These are phyloP conservation scores for Eupelmus urozonus DNA, from an alignment of 2,888 invertebrate genomes.

Conservation along the genomic window DNA sequence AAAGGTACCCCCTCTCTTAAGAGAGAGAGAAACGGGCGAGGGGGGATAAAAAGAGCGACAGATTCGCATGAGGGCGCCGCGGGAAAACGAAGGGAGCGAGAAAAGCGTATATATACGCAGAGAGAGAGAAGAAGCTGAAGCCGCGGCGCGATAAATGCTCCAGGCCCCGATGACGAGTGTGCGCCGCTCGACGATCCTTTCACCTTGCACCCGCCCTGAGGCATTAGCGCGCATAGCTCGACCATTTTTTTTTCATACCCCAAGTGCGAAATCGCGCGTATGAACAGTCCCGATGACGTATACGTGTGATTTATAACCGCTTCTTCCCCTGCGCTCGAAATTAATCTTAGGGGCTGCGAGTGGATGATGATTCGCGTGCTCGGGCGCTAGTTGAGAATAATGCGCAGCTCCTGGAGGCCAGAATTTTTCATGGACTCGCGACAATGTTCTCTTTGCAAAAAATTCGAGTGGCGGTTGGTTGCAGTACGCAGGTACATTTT, in stretches of 20 bases:
- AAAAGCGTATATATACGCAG: conserved; percentile 44
- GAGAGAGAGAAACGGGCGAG: conserved; percentile 40
- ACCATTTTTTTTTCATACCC: conserved; percentile 3
- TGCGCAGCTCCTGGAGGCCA: too few relatives aligned
- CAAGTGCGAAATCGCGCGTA: conserved; percentile 2
- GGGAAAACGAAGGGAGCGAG: conserved; percentile 28
- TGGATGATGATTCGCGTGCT: too few relatives aligned
- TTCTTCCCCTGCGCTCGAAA: neutral
- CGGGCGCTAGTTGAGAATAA: too few relatives aligned
- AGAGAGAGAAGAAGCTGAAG: conserved; percentile 8
- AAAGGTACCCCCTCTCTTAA: conserved; percentile 4
- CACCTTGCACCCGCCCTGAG: conserved; percentile 11
- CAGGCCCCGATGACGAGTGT: neutral
- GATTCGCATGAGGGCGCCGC: conserved; percentile 6
- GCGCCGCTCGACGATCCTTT: conserved; percentile 24
- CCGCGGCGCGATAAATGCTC: conserved; percentile 20
- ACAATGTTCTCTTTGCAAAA: too few relatives aligned
- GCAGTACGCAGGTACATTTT: too few relatives aligned
- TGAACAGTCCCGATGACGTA: neutral
- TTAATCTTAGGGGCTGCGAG: conserved; percentile 33
- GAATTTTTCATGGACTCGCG: too few relatives aligned
- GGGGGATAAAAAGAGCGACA: neutral
- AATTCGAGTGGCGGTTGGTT: neutral
- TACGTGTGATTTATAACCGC: conserved; percentile 35
- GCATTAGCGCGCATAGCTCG: conserved; percentile 13